Percentiles rank a stretch among this genome's conserved stretches.
These are phyloP conservation scores for Meloidogyne chitwoodi DNA, from an alignment of 1,140 invertebrate species.

Conservation along the genomic window DNA sequence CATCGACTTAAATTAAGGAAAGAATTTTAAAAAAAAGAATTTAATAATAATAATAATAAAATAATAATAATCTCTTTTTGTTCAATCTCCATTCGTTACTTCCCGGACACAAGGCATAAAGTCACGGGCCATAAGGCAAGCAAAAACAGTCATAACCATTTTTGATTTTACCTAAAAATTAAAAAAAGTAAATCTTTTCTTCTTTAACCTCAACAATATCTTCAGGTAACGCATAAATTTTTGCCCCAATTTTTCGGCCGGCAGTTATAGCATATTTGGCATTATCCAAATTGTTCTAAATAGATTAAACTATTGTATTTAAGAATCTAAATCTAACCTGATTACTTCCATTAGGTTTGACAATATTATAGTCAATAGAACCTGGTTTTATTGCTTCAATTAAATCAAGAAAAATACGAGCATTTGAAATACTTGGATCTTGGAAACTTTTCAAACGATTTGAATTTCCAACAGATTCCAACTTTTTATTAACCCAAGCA, in stretches of 20 bases:
- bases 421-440: slow-evolving; percentile 78
- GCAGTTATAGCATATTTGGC: slow-evolving; percentile 98
- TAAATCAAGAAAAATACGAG: slow-evolving; percentile 83
- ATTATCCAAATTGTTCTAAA: slow-evolving; percentile 80
- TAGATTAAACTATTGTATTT: slow-evolving; percentile 2
- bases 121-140: slow-evolving; percentile 93
- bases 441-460: slow-evolving; percentile 78
- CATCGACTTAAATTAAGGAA: not conserved
- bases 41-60: not conserved
- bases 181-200: not conserved
- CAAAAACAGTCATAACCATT: slow-evolving; percentile 99
- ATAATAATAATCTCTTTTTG: not conserved
- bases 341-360: slow-evolving; percentile 73
- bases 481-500: slow-evolving; percentile 90
- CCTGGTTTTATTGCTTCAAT: slow-evolving; percentile 94
- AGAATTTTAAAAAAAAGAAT: not conserved
- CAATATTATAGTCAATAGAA: slow-evolving; percentile 84
- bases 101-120: slow-evolving; percentile 72
- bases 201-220: slow-evolving; percentile 81
- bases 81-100: slow-evolving; percentile 20
- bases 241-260: slow-evolving; percentile 89
- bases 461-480: slow-evolving; percentile 69
- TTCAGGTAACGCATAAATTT: slow-evolving; percentile 96
- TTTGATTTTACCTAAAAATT: slow-evolving; percentile 75
- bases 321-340: slow-evolving; percentile 68